Percentiles rank a stretch among this genome's conserved stretches.
Conservation (phyloP, 1,140 invertebrate genomes). For the Mercenaria mercenaria region DNA sequence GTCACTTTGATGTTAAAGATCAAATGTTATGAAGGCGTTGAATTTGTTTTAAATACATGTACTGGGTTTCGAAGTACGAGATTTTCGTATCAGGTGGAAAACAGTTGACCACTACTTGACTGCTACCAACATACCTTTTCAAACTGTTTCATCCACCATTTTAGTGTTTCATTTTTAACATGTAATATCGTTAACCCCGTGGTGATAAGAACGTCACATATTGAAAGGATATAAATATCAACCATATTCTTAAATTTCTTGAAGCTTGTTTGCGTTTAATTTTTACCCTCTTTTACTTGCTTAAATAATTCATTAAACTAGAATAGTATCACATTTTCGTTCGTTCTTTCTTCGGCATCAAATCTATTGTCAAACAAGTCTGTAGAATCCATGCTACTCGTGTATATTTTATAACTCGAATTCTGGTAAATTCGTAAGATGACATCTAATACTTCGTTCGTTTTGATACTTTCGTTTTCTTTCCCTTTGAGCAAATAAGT, state of each 20-base stretch:
- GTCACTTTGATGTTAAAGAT: too few relatives aligned
- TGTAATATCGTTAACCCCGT: background rate
- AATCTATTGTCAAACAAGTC: background rate
- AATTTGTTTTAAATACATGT: too few relatives aligned
- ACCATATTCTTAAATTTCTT: background rate
- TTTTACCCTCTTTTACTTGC: background rate
- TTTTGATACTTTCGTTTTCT: background rate
- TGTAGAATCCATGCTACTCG: background rate
- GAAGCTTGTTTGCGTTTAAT: background rate
- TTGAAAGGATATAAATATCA: background rate
- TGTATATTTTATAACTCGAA: background rate
- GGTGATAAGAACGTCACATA: background rate
- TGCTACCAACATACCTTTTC: too few relatives aligned
- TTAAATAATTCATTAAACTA: background rate
- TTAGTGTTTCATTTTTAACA: background rate
- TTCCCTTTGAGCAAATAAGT: background rate
- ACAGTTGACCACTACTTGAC: too few relatives aligned
- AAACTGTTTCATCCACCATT: too few relatives aligned
- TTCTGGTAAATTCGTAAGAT: background rate
- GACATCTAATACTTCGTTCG: background rate
- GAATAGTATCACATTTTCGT: background rate
- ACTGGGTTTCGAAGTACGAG: too few relatives aligned
- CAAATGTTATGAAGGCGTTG: too few relatives aligned
- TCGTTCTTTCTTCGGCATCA: background rate
- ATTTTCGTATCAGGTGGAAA: too few relatives aligned